These are phyloP conservation scores for Homarus americanus DNA, from an alignment of 1,140 invertebrate species.

Conservation along the genomic window DNA sequence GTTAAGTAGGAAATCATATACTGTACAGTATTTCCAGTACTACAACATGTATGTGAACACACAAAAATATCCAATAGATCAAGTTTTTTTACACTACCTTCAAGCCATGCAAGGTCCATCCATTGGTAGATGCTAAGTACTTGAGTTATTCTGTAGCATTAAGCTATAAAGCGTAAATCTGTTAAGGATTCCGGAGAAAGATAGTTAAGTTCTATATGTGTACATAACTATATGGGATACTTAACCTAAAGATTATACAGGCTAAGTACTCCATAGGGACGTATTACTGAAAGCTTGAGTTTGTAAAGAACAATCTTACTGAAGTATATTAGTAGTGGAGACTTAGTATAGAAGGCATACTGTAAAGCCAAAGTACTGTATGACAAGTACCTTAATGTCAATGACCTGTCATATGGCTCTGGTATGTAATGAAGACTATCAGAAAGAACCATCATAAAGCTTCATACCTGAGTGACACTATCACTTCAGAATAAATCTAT, in stretches of 20 bases:
- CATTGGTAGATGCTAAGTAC: too few species aligned
- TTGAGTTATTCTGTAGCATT: too few species aligned
- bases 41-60: too few species aligned
- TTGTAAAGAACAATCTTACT: not conserved
- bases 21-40: too few species aligned
- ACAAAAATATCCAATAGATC: too few species aligned
- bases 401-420: not conserved
- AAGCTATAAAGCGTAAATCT: not conserved
- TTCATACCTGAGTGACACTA: constrained; percentile 23
- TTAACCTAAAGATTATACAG: not conserved
- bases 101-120: too few species aligned
- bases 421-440: not conserved
- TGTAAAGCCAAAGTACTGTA: not conserved
- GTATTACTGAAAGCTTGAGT: not conserved
- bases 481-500: constrained; percentile 10
- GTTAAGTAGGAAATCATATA: too few species aligned
- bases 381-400: not conserved
- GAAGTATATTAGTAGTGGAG: not conserved
- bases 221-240: not conserved
- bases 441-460: not conserved
- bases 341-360: not conserved
- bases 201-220: not conserved
- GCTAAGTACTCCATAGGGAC: not conserved
- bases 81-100: too few species aligned
- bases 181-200: not conserved